Evolutionary conservation across 2,113 vertebrate species (phyloP).

Genomic region (Oriolus oriolus): DNA sequence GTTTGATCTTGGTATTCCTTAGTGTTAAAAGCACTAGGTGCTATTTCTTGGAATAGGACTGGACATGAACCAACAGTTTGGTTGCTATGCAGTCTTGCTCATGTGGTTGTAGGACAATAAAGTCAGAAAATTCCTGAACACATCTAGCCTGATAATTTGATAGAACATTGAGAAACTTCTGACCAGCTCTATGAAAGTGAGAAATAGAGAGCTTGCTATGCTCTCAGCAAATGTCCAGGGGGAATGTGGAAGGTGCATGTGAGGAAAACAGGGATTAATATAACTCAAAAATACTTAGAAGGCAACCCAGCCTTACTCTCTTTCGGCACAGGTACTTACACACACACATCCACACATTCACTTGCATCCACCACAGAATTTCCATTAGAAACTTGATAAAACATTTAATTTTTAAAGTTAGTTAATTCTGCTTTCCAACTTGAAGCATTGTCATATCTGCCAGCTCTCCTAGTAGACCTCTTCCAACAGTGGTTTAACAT

Average conservation of each 20-base stretch:
- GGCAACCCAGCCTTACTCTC: neutral
- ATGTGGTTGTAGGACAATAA: neutral
- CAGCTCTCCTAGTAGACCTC: neutral
- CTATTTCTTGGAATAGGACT: neutral
- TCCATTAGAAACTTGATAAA: neutral
- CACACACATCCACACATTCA: neutral
- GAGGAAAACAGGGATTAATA: neutral
- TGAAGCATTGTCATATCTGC: neutral
- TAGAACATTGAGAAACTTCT: neutral
- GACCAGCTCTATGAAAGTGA: neutral
- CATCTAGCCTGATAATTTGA: neutral
- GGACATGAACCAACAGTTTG: neutral
- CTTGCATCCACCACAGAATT: neutral
- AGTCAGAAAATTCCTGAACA: neutral
- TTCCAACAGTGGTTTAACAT: slow-evolving; percentile 22
- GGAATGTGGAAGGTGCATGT: neutral
- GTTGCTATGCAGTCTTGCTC: neutral
- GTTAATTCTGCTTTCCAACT: neutral
- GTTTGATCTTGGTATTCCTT: neutral
- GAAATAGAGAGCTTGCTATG: neutral
- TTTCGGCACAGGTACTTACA: neutral
- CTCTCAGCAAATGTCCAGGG: neutral
- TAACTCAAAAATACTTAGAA: neutral
- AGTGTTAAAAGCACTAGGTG: neutral
- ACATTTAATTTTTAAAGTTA: neutral